Conservation (phyloP, 2,113 vertebrate species). For the Miniopterus natalensis region DNA sequence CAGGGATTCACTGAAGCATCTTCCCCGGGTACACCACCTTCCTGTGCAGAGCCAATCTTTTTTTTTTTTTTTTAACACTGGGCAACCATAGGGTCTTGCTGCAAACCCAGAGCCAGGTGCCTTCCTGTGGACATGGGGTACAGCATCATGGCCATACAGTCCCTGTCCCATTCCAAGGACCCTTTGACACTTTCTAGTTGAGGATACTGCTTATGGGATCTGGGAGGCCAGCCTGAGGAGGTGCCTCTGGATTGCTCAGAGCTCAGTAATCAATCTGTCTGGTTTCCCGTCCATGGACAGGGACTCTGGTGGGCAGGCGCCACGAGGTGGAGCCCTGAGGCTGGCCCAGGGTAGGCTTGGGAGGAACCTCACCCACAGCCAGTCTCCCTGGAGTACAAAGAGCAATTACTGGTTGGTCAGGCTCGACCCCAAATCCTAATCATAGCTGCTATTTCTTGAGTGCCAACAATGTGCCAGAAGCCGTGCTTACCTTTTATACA, state of each 20-base stretch:
- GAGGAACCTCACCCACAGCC: not conserved
- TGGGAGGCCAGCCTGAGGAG: not conserved
- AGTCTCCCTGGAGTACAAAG: not conserved
- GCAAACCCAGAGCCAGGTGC: not conserved
- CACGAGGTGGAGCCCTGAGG: not conserved
- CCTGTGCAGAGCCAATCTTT: not conserved
- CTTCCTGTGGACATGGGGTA: not conserved
- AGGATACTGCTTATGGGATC: not conserved
- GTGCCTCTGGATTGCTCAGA: not conserved
- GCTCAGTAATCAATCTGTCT: not conserved
- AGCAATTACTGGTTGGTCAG: not conserved
- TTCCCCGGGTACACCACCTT: not conserved
- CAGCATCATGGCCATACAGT: not conserved
- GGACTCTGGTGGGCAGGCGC: not conserved
- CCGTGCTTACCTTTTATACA: not conserved
- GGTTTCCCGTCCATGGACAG: not conserved
- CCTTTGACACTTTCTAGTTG: not conserved
- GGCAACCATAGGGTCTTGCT: not conserved
- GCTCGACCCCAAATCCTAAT: not conserved
- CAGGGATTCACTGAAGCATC: not conserved
- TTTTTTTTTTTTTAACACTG: not conserved
- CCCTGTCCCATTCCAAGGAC: not conserved
- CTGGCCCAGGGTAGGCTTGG: not conserved
- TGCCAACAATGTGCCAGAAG: conserved; percentile 33
- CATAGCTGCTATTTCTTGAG: conserved; percentile 67